Conservation (phyloP, 2,797 vertebrate genomes). For the Myoxocephalus aenaeus region DNA sequence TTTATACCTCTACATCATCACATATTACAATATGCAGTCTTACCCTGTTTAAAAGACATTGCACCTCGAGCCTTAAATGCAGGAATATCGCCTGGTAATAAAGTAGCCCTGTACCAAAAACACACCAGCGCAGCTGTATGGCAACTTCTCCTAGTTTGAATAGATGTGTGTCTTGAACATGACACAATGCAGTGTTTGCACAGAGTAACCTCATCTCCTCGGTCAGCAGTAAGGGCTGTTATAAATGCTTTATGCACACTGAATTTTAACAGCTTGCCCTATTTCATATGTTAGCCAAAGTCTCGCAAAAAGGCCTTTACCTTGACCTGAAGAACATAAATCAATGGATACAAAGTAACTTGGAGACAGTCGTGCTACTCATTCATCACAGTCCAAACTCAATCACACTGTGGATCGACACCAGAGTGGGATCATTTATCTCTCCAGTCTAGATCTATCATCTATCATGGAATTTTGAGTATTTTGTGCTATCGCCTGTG, state of each 20-base stretch:
- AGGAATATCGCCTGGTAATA: not conserved
- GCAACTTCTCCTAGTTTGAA: not conserved
- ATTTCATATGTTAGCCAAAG: slow-evolving; percentile 11
- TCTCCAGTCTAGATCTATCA: slow-evolving; percentile 26
- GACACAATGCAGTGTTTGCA: not conserved
- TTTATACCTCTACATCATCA: not conserved
- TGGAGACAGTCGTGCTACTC: slow-evolving; percentile 28
- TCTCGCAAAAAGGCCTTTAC: slow-evolving; percentile 28
- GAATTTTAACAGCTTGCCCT: slow-evolving; percentile 5
- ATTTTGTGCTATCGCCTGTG: slow-evolving; percentile 47
- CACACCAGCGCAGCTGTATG: not conserved
- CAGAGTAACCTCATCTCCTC: slow-evolving; percentile 10
- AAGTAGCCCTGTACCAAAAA: not conserved
- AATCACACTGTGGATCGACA: slow-evolving; percentile 47
- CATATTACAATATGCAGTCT: slow-evolving; percentile 9
- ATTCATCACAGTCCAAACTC: slow-evolving; percentile 49
- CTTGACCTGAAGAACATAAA: slow-evolving; percentile 41
- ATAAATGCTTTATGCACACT: slow-evolving; percentile 9
- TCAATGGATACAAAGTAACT: slow-evolving; percentile 40
- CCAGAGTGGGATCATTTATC: slow-evolving; percentile 29
- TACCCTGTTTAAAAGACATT: slow-evolving; percentile 17
- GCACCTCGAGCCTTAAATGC: not conserved
- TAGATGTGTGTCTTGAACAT: not conserved
- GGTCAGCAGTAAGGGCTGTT: not conserved
- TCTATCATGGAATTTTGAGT: slow-evolving; percentile 9